Base-by-base conservation (phyloP, 2,113 vertebrate genomes). In the Cariama cristata region DNA sequence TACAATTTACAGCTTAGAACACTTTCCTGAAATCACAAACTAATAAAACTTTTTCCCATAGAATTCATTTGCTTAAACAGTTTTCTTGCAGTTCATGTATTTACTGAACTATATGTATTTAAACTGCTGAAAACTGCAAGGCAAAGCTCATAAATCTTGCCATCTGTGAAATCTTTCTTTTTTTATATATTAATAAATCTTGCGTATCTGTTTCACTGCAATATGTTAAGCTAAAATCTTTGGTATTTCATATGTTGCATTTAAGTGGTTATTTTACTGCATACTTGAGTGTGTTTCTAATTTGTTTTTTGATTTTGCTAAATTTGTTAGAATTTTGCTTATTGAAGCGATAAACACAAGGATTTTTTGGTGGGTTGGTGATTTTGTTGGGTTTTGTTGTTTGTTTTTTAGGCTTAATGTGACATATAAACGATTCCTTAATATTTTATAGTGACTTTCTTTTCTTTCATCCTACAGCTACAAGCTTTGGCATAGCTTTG, bases 401-500 rank as follows among this genome's bases (percentile, higher is more conserved):
- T 76, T 74, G 30, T 44, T 75, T 59, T 2, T 49, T 79, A 47
- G n/a, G 47, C 10, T 23, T 77, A 40, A 71, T 22, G 3, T 45
- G 32, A 82, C 28, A 79, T 73, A 9, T 21, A 67, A 89, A 58
- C 11, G 1, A 0, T 86, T 68, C 33, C 9, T 88, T 80, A 40
- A 4, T 83, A 22, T 55, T 86, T 91, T 45, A 62, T 38, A 76
- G 32, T 62, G 15, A 86, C 42, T 53, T 79, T 74, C 9, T 92
- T 79, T 95, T 96, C 15, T 88, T 94, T 82, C 15, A 22, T 93
- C 45, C 71, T 98, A 58, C 91, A 99, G 99, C 99, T 69, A 99
- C 99, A 87, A 99, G 99, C 79, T 99, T 99, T 33, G 99, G 99
- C 84, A 99, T 99, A 72, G 99, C 99, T 45, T 97, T 99, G 85